These are phyloP conservation scores for Drosophila atroscutellata DNA, from an alignment of 2,888 invertebrate genomes.

Conservation along the genomic window DNA sequence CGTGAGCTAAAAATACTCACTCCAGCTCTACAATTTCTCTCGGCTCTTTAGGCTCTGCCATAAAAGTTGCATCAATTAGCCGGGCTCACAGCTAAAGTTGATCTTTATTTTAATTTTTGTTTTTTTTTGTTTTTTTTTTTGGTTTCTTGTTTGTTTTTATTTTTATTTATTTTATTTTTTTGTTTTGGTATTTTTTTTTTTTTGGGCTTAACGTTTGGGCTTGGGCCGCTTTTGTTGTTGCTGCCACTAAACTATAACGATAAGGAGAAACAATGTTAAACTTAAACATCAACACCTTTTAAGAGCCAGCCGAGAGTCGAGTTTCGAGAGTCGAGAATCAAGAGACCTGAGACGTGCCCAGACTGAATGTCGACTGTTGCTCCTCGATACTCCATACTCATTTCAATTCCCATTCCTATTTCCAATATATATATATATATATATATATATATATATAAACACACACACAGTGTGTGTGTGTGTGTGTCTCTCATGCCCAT, in stretches of 20 bases:
- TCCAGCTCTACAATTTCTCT: conserved; percentile 38
- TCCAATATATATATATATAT: conserved; percentile 17
- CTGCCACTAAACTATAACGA: conserved; percentile 82
- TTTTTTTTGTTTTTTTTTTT: conserved; percentile 7
- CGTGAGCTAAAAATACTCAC: conserved; percentile 75
- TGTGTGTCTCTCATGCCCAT: conserved; percentile 30
- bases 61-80: conserved; percentile 78
- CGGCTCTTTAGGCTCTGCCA: conserved; percentile 43
- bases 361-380: conserved; percentile 54
- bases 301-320: conserved; percentile 58
- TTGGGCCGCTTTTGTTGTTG: conserved; percentile 68
- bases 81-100: conserved; percentile 54
- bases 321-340: conserved; percentile 11
- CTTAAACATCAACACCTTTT: conserved; percentile 84
- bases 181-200: conserved; percentile 5
- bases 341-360: conserved; percentile 29
- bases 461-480: conserved; percentile 9
- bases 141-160: conserved; percentile 19
- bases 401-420: conserved; percentile 25
- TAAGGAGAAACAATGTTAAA: conserved; percentile 83
- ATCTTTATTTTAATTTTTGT: conserved; percentile 26
- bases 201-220: conserved; percentile 26
- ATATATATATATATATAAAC: background rate
- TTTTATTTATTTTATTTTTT: conserved; percentile 11
- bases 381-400: conserved; percentile 16